These are phyloP conservation scores for Amitus sp. DNA, from an alignment of 2,888 invertebrate species.

Conservation along the genomic window DNA sequence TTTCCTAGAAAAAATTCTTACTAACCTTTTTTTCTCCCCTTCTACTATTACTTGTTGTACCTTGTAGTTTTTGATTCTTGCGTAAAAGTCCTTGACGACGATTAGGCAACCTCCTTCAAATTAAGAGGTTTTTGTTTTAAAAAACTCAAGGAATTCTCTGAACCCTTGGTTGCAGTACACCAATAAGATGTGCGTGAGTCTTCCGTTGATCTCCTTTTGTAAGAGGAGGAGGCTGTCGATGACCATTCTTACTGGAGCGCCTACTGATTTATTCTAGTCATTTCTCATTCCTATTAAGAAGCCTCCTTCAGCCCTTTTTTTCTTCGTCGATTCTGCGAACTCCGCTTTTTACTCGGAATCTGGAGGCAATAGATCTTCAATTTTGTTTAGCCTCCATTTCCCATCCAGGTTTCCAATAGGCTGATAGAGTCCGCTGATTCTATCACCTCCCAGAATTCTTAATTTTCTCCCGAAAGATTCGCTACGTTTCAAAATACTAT, in stretches of 20 bases:
- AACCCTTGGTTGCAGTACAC: constrained; percentile 5
- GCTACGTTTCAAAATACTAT: no score
- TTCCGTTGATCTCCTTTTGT: no score
- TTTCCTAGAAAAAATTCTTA: no score
- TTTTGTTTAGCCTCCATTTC: constrained; percentile 24
- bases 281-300: constrained; percentile 29
- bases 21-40: no score
- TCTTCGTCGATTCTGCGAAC: constrained; percentile 16
- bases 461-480: no score
- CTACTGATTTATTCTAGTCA: no score
- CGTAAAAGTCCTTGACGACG: no score
- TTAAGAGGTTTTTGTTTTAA: background rate
- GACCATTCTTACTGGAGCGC: no score
- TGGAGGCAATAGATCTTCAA: constrained; percentile 11
- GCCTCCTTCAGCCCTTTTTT: constrained; percentile 28
- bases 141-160: background rate
- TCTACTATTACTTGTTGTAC: no score
- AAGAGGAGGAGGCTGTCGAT: no score
- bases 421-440: constrained; percentile 28
- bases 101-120: constrained; percentile 1
- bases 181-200: background rate
- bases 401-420: constrained; percentile 36
- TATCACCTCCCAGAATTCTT: no score
- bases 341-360: constrained; percentile 18
- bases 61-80: no score